Evolutionary conservation across 2,888 invertebrate genomes (phyloP), one percentile per base, ranked within the genome.

Genomic region (Syritta pipiens): DNA sequence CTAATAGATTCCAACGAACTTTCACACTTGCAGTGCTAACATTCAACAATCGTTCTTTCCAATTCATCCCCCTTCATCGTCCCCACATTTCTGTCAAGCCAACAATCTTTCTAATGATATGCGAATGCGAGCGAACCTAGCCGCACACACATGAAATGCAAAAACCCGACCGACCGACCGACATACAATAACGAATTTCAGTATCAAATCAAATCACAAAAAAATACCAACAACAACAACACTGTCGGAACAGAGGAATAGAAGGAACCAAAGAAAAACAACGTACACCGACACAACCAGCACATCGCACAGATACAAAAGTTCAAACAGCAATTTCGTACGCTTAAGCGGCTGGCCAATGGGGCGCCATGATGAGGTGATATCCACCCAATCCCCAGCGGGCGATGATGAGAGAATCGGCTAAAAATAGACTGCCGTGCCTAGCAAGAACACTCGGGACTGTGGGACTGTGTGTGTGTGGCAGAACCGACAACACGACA

Each of bases 201-300:
- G 74, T 74, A 79, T 63, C 67, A 74, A 67, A 79, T 79, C 79
- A 79, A 79, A 74, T 37, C 37, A 37, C n/a, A n/a, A n/a, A n/a
- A n/a, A n/a, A 37, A 37, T 37, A 68, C 55, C 60, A 74, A 74
- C 59, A 79, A 79, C 67, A 67, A 79, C 63, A 63, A 77, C 59
- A 65, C 51, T 19, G 28, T 28, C 37, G 67, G 60, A 74, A 26
- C 42, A 51, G 62, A 57, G 10, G 14, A 53, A 65, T 51, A 60
- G 44, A 37, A 53, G 28, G 59, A 72, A 79, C 26, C 12, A 26
- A 71, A 62, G 14, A 49, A 72, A 74, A 79, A 68, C 42, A 63
- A 74, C 44, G 62, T 28, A 57, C 49, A 22, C 37, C 37, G 19
- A n/a, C 14, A 14, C 20, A 19, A 37, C 7, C 37, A 12, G 7